These are phyloP conservation scores for Mesochorus sp. DNA, from an alignment of 2,888 invertebrate genomes.

Conservation along the genomic window DNA sequence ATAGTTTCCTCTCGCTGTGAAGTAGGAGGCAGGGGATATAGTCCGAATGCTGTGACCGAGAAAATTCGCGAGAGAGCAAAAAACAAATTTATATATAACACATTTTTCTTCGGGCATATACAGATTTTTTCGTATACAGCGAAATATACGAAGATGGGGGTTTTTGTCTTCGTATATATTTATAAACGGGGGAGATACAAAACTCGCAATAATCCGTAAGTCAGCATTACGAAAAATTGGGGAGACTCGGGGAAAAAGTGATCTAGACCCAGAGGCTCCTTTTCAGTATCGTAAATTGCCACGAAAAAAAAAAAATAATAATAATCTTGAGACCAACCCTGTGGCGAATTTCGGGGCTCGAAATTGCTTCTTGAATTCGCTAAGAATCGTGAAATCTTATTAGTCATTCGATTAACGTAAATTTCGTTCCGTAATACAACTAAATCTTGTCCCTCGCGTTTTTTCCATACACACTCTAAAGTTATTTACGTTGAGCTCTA, in stretches of 20 bases:
- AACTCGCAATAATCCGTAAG: constrained; percentile 6
- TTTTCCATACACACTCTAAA: background rate
- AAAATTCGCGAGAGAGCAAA: background rate
- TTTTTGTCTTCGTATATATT: background rate
- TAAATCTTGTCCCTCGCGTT: background rate
- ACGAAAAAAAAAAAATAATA: constrained; percentile 3
- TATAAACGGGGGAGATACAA: background rate
- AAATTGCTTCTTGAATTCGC: background rate
- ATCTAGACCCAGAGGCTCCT: constrained; percentile 13
- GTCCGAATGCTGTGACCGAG: background rate
- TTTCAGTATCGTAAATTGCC: constrained; percentile 2
- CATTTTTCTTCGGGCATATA: no score
- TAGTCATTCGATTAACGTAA: no score
- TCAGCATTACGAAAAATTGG: background rate
- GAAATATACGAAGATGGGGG: no score
- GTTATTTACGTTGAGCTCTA: no score
- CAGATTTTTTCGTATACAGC: background rate
- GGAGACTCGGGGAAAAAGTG: constrained; percentile 11
- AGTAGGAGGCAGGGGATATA: background rate
- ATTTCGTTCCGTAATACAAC: no score
- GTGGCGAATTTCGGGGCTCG: background rate
- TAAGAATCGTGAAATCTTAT: background rate
- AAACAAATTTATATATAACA: background rate
- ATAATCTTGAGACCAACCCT: background rate
- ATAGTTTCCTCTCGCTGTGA: background rate